phyloP scores from a whole-genome alignment of 2,113 vertebrate species.

The Pedetes capensis region DNA sequence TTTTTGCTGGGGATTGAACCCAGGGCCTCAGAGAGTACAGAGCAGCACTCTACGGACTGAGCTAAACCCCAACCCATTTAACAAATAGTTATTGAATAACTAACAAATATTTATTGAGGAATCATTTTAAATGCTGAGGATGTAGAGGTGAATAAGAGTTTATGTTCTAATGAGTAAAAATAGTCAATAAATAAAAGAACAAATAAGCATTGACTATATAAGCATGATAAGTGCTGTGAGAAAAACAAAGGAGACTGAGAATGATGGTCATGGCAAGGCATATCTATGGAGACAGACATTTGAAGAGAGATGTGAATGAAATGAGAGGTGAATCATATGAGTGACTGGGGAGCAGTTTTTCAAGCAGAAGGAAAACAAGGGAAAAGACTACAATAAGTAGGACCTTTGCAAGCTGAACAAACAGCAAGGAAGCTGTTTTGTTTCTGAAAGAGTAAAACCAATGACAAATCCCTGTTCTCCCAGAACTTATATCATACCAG shows the following conservation, averaged over 20 bases:
- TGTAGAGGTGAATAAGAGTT: neutral
- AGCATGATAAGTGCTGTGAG: neutral
- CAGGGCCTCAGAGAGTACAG: too few species aligned
- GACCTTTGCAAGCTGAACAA: neutral
- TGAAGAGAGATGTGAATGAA: neutral
- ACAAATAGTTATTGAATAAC: neutral
- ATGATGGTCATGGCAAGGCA: neutral
- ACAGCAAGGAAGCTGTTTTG: neutral
- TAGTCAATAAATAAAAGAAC: neutral
- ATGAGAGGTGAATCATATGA: neutral
- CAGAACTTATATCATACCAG: neutral
- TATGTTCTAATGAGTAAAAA: neutral
- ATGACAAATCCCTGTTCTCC: neutral
- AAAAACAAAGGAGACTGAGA: neutral
- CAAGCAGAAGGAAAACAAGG: neutral
- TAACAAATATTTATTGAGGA: neutral
- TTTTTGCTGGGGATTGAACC: too few species aligned
- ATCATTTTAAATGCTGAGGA: neutral
- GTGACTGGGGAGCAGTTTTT: neutral
- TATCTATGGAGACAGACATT: neutral
- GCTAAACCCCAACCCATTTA: too few species aligned
- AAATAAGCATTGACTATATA: neutral
- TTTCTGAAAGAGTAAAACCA: conserved; percentile 13
- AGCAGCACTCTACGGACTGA: too few species aligned
- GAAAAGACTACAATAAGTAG: neutral